Conservation (phyloP, 2,888 invertebrate species). For the Stegophylla sp. region DNA sequence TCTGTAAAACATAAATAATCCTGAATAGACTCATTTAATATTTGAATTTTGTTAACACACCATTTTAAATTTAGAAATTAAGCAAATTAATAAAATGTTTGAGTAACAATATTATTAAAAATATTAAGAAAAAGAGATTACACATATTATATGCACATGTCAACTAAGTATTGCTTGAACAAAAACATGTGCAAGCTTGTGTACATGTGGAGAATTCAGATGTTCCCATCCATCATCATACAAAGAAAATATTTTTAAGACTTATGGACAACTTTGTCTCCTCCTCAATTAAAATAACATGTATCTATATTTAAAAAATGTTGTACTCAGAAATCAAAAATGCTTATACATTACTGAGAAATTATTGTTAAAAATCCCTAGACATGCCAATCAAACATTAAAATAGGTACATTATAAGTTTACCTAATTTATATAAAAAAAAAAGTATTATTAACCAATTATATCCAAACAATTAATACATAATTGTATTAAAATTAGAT, state of each 20-base stretch:
- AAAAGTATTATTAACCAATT: no score
- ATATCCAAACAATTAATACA: no score
- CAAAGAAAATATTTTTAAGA: neutral
- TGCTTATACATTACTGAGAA: neutral
- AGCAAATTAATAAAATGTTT: neutral
- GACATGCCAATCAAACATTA: no score
- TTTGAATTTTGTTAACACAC: neutral
- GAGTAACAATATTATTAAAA: neutral
- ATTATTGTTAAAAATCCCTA: neutral
- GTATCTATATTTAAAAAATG: neutral
- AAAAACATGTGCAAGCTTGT: conserved; percentile 5
- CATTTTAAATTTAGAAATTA: neutral
- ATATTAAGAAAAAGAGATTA: conserved; percentile 18
- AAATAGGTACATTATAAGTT: no score
- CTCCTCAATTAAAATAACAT: neutral
- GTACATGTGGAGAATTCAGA: conserved; percentile 16
- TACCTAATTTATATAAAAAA: no score
- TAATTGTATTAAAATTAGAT: no score
- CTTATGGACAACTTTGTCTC: neutral
- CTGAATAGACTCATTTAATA: conserved; percentile 1
- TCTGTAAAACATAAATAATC: neutral
- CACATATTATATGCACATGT: neutral
- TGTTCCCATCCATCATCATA: conserved; percentile 18
- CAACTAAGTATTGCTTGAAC: neutral
- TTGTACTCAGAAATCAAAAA: no score